Base-by-base conservation (phyloP, 2,888 invertebrate genomes). In the Temnothorax unifasciatus region DNA sequence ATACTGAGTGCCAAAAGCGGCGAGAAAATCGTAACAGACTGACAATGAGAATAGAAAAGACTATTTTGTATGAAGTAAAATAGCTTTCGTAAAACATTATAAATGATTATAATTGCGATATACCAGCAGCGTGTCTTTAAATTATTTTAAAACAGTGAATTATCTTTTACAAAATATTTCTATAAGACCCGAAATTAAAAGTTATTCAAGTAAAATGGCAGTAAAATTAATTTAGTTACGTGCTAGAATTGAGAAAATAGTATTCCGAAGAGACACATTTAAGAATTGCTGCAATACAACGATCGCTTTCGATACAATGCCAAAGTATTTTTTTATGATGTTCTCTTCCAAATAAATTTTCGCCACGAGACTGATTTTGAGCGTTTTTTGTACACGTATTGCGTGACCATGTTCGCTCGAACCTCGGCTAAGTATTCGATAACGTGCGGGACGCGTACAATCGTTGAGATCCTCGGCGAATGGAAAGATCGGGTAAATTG, bases 1-100 rank as follows among this genome's bases (percentile, higher is more conserved):
- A 59, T 59, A 71, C 25, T 47, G 59, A 79, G 21, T 38, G 71
- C 8, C 25, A 75, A 69, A 75, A 66, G 66, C 57, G 59, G 54
- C 68, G 84, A 89, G 83, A 75, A 85, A 47, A 41, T 34, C 15
- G 21, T 8, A 21, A 5, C n/a, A 38, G 54, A 75, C 11, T 18
- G 15, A 21, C 34, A 57, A 54, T 29, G 15, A 21, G 47, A 57
- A 54, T 29, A 13, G 18, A 76, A 44, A 77, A 41, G 8, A 41
- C 5, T 25, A 38, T 21, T 41, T 57, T 79, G 13, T 41, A 15
- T 18, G 11, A n/a, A 34, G 38, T 25, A 15, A 41, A 66, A 59
- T 29, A 18, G 11, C 38, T 52, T 38, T 61, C 6, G 18, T 29
- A 41, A 41, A 25, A n/a, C 18, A n/a, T 50, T 41, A 21, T 11